phyloP scores from a whole-genome alignment of 2,113 vertebrate species.

The Lophura nycthemera region DNA sequence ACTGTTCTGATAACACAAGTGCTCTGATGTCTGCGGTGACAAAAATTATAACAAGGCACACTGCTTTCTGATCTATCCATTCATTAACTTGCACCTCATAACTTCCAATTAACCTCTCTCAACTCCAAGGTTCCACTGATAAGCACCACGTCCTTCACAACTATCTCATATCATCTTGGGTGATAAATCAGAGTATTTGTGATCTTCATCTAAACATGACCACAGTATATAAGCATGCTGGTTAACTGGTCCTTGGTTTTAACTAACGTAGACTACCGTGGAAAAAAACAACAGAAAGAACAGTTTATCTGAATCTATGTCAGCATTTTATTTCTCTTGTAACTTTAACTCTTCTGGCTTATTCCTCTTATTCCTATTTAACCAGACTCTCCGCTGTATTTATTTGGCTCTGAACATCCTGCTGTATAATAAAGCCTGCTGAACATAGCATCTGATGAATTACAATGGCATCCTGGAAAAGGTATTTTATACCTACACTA shows the following conservation, averaged over 20 bases:
- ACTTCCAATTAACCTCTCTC: not conserved
- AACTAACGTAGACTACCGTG: not conserved
- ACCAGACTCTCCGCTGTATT: constrained; percentile 59
- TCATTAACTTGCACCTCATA: not conserved
- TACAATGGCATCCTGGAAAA: constrained; percentile 60
- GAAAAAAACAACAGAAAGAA: constrained; percentile 38
- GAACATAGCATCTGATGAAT: constrained; percentile 74
- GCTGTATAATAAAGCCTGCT: constrained; percentile 66
- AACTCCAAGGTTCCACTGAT: not conserved
- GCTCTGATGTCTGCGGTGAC: not conserved
- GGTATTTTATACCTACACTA: constrained; percentile 9
- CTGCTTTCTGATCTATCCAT: not conserved
- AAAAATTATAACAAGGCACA: not conserved
- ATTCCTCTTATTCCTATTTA: constrained; percentile 69
- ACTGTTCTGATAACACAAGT: not conserved
- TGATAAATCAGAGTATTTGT: constrained; percentile 28
- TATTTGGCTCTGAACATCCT: constrained; percentile 72
- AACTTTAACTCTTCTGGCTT: constrained; percentile 54
- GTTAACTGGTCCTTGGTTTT: not conserved
- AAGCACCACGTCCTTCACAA: constrained; percentile 3
- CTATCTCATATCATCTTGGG: constrained; percentile 13
- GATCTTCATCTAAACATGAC: not conserved
- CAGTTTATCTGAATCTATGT: constrained; percentile 13
- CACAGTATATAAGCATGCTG: not conserved
- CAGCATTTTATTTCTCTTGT: constrained; percentile 48